Evolutionary conservation across 2,113 vertebrate species (phyloP), one percentile per base, ranked within the genome.

Genomic region (Labeo catla): DNA sequence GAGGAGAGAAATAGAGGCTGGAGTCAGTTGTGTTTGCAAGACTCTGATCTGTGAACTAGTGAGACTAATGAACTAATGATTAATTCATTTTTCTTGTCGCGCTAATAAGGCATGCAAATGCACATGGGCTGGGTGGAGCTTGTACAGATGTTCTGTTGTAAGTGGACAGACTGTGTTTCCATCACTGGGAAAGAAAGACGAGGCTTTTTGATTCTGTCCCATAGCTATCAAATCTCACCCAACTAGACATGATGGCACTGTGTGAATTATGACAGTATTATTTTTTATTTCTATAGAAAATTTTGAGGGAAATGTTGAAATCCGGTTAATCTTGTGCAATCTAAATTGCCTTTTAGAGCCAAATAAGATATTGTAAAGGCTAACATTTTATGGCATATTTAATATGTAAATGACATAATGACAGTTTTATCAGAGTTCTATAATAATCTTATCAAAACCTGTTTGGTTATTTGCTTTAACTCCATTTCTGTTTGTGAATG

Each of bases 11-110:
- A 61, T 28, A 6, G 23, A 28, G n/a, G 12, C 76, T 36, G 8
- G 0, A 36, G 76, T 57, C 76, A 36, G 19, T 39, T 49, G n/a
- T 52, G 47, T 13, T 52, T 12, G 81, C 21, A 36, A 70, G 81
- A 57, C 39, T 57, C 10, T 73, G 68, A 45, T 39, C 76, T 39
- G 34, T 57, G 28, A 28, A 28, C 28, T 28, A 28, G 36, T 47
- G 36, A 6, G 9, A 49, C 54, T 74, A 49, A 84, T 84, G 12
- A 59, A 59, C 66, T 74, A 50, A 36, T 65, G 83, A 77, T 50
- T 54, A n/a, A 77, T 65, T 77, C 0, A 19, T 84, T 23, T 11
- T 45, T 80, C 54, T 61, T 43, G 52, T 61, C 11, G 1, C 5
- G 36, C 19, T 36, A 77, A 34, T 77, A 72, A 72, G 68, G 76